Conservation (phyloP, 2,797 vertebrate species). For the Pogoniulus pusillus region DNA sequence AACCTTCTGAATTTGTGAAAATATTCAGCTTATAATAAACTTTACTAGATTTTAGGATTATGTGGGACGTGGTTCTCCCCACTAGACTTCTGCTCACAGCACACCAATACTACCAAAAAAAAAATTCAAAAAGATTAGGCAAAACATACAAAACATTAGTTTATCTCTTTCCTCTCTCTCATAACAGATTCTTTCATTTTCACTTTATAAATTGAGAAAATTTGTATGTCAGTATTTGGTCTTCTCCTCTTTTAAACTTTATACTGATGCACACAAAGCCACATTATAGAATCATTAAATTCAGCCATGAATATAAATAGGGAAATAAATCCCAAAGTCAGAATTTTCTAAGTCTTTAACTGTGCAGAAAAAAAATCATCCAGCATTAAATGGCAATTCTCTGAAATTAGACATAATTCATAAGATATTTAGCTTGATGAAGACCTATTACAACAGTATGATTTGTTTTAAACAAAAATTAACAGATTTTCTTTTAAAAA, state of each 20-base stretch:
- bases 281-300: not conserved
- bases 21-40: not conserved
- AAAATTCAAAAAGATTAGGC: not conserved
- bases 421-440: not conserved
- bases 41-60: not conserved
- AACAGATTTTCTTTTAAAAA: not conserved
- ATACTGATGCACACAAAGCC: not conserved
- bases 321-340: not conserved
- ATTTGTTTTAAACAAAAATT: not conserved
- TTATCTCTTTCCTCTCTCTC: too few relatives aligned
- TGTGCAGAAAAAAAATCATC: not conserved
- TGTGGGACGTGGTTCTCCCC: accelerated
- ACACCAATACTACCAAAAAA: not conserved
- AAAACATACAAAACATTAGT: not conserved
- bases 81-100: not conserved
- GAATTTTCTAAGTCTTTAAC: not conserved
- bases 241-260: not conserved
- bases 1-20: not conserved
- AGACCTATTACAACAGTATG: not conserved
- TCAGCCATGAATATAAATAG: not conserved
- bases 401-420: not conserved
- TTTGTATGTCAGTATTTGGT: not conserved
- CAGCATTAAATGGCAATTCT: not conserved
- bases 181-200: not conserved
- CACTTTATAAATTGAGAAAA: not conserved